Conservation (phyloP, 2,888 invertebrate genomes). For the Erynnis tages region DNA sequence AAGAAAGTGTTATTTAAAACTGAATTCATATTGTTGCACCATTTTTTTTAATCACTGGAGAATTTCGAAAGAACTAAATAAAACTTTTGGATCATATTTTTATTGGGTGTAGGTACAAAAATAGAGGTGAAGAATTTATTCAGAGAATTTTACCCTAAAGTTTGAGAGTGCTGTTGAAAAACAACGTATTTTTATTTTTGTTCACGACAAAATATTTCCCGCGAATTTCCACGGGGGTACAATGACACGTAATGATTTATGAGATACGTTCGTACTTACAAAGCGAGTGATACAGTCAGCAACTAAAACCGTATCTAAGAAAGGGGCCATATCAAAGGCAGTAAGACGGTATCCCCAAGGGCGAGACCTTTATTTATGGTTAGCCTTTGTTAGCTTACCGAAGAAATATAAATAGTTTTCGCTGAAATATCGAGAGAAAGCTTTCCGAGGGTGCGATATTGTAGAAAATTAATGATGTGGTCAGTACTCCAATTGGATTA, state of each 20-base stretch:
- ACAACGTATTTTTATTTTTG: background rate
- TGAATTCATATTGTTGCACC: too few relatives aligned
- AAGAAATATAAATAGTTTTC: conserved; percentile 79
- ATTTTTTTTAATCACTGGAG: too few relatives aligned
- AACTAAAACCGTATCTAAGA: conserved; percentile 75
- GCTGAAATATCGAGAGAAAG: conserved; percentile 71
- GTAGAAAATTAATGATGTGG: conserved; percentile 80
- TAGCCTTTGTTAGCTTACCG: conserved; percentile 66
- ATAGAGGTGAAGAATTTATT: too few relatives aligned
- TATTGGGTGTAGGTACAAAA: too few relatives aligned
- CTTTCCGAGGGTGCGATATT: conserved; percentile 75
- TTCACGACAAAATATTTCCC: background rate
- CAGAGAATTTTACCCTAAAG: too few relatives aligned
- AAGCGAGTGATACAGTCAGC: conserved; percentile 62
- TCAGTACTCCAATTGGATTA: conserved; percentile 75
- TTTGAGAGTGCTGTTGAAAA: background rate
- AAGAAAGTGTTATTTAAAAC: too few relatives aligned
- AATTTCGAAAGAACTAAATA: too few relatives aligned
- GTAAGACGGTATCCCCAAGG: conserved; percentile 66
- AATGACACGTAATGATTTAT: conserved; percentile 73
- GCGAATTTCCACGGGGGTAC: conserved; percentile 2
- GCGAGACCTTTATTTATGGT: conserved; percentile 72
- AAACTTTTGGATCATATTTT: too few relatives aligned
- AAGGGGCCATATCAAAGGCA: conserved; percentile 78
- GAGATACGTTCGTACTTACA: conserved; percentile 50